Evolutionary conservation across 2,113 vertebrate genomes (phyloP), one percentile per base, ranked within the genome.

Genomic region (Pygoscelis adeliae): DNA sequence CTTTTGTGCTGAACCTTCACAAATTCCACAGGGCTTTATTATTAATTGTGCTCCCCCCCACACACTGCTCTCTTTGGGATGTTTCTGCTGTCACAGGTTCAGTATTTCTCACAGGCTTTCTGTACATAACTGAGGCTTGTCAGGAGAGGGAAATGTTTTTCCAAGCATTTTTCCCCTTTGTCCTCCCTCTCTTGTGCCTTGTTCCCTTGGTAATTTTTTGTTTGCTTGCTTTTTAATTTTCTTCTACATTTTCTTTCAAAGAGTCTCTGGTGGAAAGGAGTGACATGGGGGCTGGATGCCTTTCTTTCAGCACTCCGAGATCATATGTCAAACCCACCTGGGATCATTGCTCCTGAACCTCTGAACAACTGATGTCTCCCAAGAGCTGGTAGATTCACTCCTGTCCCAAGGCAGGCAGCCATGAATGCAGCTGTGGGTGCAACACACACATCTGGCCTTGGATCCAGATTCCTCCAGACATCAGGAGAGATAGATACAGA

Each of bases 1-100:
- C 96, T 97, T 97, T 97, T 97, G 97, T 97, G 95, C 96, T 88
- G 94, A 97, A 96, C 95, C 82, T 89, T 96, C 87, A 96, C 66
- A 88, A 96, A 96, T 97, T 97, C 97, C 94, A 90, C 79, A 90
- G 82, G 87, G 97, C 71, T 97, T 97, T 96, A 93, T 97, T 94
- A 96, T 93, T 97, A 97, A 97, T 96, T 96, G 89, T 95, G 84
- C 69, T 94, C 85, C 90, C 96, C 55, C 69, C 1, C 2, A 23
- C 90, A 84, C 91, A 42, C 87, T 80, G 69, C 89, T 95, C 95
- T 95, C 93, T 78, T 90, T 94, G 94, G 95, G 97, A 96, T 96
- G 81, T 90, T 97, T 91, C 96, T 95, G 91, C 94, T 96, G 96
- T 97, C 97, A 97, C 73, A 96, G 73, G 84, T 95, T 97, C 78